Base-by-base conservation (phyloP, 1,140 invertebrate species). In the Uloborus diversus region DNA sequence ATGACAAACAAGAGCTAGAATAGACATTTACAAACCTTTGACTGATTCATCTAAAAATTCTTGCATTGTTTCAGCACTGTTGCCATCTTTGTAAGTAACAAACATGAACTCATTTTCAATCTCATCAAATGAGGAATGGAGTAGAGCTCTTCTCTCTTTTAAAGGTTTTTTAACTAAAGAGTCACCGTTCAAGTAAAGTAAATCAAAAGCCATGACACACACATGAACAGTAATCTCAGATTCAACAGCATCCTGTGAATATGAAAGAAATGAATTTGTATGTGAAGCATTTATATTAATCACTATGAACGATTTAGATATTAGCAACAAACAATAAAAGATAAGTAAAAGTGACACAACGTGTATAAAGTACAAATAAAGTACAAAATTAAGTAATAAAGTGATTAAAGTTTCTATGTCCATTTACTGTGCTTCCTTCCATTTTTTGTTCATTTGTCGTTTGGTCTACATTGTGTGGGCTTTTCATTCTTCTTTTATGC, bases 171-270 rank as follows among this genome's bases (percentile, higher is more conserved):
- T 90, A 0, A 99, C 94, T 0, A 99, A 87, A 1, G 96, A 88
- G 83, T 92, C 88, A 0, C 94, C 97, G 88, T 99, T 99, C 1
- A 99, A 88, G 86, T 95, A 99, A 0, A 99, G 88, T 37, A 99
- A 87, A 90, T 99, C 98, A 88, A 99, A 99, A 84, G 97, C 95
- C 87, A 96, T 99, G 11, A 99, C 92, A 86, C 96, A 98, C 47
- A 99, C 97, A 88, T 97, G 94, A 7, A 99, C 96, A 88, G 96
- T 98, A 75, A 99, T 98, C 65, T 97, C 93, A 0, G 89, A 87
- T 84, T 94, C 93, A 82, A 90, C 90, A 0, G 95, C 96, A 89
- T 97, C 96, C 91, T 94, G 84, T 49, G 66, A 86, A 85, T 69
- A 61, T 30, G 9, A 61, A 25, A 5, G 11, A 27, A 11, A 32